Percentiles rank a stretch among this genome's conserved stretches.
Evolutionary conservation across 2,888 invertebrate genomes (phyloP).

Genomic region (Neoascia interrupta): DNA sequence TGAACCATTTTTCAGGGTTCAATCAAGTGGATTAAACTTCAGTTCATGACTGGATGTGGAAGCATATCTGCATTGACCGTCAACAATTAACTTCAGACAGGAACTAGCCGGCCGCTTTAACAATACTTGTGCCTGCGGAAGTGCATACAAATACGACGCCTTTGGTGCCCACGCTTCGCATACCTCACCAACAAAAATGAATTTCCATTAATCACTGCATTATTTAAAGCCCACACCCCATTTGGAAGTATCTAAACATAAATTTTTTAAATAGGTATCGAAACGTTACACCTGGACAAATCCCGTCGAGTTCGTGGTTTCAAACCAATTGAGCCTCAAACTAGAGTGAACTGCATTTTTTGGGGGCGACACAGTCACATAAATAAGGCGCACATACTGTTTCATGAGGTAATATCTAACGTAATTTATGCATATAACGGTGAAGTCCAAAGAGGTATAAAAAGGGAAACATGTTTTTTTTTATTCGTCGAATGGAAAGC

Average conservation of each 20-base stretch:
- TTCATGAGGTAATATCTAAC: slow-evolving; percentile 43
- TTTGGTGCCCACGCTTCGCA: slow-evolving; percentile 4
- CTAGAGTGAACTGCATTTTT: no score
- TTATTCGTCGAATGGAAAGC: no score
- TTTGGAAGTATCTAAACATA: slow-evolving; percentile 3
- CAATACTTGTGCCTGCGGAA: slow-evolving; percentile 25
- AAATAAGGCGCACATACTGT: not conserved
- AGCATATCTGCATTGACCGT: not conserved
- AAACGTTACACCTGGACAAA: slow-evolving; percentile 61
- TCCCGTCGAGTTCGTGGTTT: no score
- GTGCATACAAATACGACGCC: slow-evolving; percentile 46
- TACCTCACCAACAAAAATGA: not conserved
- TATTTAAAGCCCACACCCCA: slow-evolving; percentile 42
- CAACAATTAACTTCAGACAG: not conserved
- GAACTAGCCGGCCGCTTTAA: not conserved
- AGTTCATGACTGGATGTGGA: slow-evolving; percentile 7
- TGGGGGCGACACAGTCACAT: not conserved
- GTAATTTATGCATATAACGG: slow-evolving; percentile 66
- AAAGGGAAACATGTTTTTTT: slow-evolving; percentile 35
- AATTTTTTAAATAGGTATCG: slow-evolving; percentile 20
- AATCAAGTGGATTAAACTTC: slow-evolving; percentile 32
- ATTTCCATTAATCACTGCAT: slow-evolving; percentile 1
- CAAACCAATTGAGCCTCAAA: not conserved
- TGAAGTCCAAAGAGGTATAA: slow-evolving; percentile 22
- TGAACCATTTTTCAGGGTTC: slow-evolving; percentile 17